Conservation (phyloP, 2,797 vertebrate genomes). For the Myripristis jacobus region DNA sequence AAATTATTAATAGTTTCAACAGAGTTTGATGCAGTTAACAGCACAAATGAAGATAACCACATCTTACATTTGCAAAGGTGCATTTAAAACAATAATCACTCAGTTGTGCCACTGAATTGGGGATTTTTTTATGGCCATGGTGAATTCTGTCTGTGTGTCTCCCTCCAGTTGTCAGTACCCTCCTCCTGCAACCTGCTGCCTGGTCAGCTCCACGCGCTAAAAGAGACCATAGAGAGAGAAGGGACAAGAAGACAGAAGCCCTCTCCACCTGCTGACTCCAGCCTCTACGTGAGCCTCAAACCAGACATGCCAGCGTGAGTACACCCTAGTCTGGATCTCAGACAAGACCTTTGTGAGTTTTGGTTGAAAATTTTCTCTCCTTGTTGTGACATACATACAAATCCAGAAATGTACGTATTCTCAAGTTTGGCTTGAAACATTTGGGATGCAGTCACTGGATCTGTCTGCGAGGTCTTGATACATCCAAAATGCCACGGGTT, state of each 20-base stretch:
- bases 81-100: background rate
- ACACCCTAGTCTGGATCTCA: background rate
- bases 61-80: background rate
- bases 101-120: too few relatives aligned
- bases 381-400: background rate
- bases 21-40: background rate
- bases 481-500: too few relatives aligned
- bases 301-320: slow-evolving; percentile 81
- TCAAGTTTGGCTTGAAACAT: background rate
- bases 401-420: background rate
- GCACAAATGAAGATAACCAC: background rate
- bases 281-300: slow-evolving; percentile 20
- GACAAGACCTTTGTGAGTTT: background rate
- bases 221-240: slow-evolving; percentile 81
- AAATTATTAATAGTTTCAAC: background rate
- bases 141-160: slow-evolving; percentile 21
- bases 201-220: slow-evolving; percentile 85
- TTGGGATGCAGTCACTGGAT: background rate
- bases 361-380: background rate
- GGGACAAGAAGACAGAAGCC: slow-evolving; percentile 50
- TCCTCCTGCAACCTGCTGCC: slow-evolving; percentile 85
- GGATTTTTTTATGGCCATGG: too few relatives aligned
- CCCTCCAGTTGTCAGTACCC: slow-evolving; percentile 82
- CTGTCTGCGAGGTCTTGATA: background rate
- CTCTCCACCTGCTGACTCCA: background rate